Evolutionary conservation across 2,888 invertebrate genomes (phyloP), one percentile per base, ranked within the genome.

Genomic region (Lepidochitona cinerea): DNA sequence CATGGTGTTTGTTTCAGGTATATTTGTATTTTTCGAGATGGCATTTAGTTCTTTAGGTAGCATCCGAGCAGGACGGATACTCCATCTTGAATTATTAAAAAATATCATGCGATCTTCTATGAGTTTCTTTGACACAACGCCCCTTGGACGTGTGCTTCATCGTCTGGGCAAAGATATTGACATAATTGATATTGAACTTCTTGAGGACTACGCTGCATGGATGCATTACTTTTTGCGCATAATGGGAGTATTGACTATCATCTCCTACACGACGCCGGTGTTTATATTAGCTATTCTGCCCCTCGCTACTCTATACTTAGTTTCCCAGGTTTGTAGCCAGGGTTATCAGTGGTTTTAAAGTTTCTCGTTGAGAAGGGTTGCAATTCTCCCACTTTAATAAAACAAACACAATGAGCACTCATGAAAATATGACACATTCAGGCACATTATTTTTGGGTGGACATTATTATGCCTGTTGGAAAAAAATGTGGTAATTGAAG

Each of bases 271-370:
- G 76, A 86, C 83, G 1, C 83, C 85, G 6, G 65, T 82, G 68
- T 84, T 88, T 70, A 75, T 87, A 6, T 59, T 71, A 12, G 77
- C 77, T 59, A 72, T 86, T 37, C 37, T 84, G 5, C 85, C 87
- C 0, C 75, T 87, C 35, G 73, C 76, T 18, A 64, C 84, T 66
- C 66, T 87, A 64, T 87, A 85, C 75, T 77, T 77, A 52, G 64
- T 83, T 68, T 79, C 86, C 7, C 88, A 88, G 85, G 87, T 87
- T 75, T 79, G 74, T 77, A 37, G 37, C n/a, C n/a, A n/a, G n/a
- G n/a, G n/a, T n/a, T n/a, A n/a, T n/a, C n/a, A n/a, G n/a, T n/a
- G n/a, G n/a, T n/a, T n/a, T n/a, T n/a, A n/a, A n/a, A n/a, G n/a
- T n/a, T n/a, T n/a, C n/a, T n/a, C n/a, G n/a, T n/a, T n/a, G n/a